phyloP scores from a whole-genome alignment of 2,888 invertebrate genomes.

The Exocentrus adspersus region DNA sequence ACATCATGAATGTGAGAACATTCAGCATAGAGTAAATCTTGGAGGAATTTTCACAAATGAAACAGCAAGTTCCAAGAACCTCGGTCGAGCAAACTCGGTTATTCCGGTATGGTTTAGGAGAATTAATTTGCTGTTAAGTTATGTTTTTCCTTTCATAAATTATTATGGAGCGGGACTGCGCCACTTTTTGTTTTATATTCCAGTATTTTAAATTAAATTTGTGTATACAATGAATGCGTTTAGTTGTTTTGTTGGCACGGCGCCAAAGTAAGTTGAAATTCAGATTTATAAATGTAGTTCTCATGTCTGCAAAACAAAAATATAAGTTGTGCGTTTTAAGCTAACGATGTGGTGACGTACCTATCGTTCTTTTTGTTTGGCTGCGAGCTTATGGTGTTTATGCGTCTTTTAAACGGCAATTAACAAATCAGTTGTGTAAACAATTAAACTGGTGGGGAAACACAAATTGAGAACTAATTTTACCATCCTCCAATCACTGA shows the following conservation, averaged over 20 bases:
- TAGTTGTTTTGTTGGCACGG: constrained; percentile 30
- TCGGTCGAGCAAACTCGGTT: background rate
- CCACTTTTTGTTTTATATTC: constrained; percentile 18
- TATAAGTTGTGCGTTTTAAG: constrained; percentile 20
- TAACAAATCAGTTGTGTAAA: background rate
- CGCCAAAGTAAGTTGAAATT: constrained; percentile 29
- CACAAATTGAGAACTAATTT: too few relatives aligned
- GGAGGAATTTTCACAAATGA: constrained; percentile 1
- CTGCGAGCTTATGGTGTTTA: background rate
- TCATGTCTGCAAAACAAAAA: constrained; percentile 34
- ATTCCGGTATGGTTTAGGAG: background rate
- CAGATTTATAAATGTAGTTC: constrained; percentile 40
- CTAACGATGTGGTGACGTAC: constrained; percentile 20
- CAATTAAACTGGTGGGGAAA: background rate
- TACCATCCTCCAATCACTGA: too few relatives aligned
- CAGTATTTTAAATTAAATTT: constrained; percentile 18
- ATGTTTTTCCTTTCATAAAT: constrained; percentile 15
- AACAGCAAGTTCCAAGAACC: background rate
- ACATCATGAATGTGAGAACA: background rate
- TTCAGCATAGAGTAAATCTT: background rate
- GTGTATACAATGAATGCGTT: constrained; percentile 34
- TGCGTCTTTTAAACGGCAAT: background rate
- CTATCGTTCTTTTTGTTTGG: background rate
- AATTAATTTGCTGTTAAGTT: constrained; percentile 4
- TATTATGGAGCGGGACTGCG: constrained; percentile 1